Conservation (phyloP, 2,888 invertebrate genomes). For the Brachyopa scutellaris region DNA sequence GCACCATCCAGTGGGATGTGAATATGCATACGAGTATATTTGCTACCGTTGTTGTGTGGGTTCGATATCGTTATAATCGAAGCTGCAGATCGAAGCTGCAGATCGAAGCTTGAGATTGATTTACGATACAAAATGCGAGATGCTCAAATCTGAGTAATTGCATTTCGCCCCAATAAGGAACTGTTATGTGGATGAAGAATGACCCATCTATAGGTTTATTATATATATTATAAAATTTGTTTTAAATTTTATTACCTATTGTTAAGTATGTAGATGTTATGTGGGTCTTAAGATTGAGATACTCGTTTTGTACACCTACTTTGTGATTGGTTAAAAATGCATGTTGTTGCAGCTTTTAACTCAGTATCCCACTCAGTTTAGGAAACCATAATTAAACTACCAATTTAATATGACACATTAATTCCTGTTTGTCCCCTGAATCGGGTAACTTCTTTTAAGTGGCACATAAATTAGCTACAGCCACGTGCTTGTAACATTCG, state of each 20-base stretch:
- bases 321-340: conserved; percentile 14
- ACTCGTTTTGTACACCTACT: conserved; percentile 43
- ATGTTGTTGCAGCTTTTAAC: conserved; percentile 22
- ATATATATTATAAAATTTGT: conserved; percentile 10
- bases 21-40: conserved; percentile 53
- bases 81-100: conserved; percentile 23
- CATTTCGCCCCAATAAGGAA: conserved; percentile 37
- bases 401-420: conserved; percentile 35
- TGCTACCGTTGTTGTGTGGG: conserved; percentile 43
- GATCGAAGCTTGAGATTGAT: conserved; percentile 60
- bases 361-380: conserved; percentile 27
- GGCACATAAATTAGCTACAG: conserved; percentile 12
- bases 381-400: conserved; percentile 28
- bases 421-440: background rate
- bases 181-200: conserved; percentile 26
- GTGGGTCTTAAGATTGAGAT: conserved; percentile 36
- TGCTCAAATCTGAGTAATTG: conserved; percentile 34
- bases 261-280: conserved; percentile 12
- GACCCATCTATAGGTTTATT: background rate
- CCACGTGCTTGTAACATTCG: conserved; percentile 17
- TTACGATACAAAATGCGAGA: conserved; percentile 31
- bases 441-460: conserved; percentile 11
- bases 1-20: conserved; percentile 42
- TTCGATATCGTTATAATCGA: conserved; percentile 18
- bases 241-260: conserved; percentile 10